phyloP scores from a whole-genome alignment of 2,113 vertebrate species.

The Ranitomeya variabilis region DNA sequence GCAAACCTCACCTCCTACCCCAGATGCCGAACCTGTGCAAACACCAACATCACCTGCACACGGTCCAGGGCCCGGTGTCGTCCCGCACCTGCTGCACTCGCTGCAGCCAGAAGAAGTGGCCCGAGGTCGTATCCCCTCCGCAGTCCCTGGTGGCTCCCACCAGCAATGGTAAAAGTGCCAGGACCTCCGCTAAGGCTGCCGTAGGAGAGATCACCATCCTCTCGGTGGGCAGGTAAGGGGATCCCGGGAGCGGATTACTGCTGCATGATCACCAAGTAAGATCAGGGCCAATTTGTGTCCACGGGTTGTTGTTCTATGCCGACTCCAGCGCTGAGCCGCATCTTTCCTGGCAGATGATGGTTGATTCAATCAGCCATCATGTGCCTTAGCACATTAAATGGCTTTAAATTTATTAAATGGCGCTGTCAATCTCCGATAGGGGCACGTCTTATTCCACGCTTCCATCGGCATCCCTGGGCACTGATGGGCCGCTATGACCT shows the following conservation, averaged over 20 bases:
- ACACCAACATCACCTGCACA: constrained; percentile 91
- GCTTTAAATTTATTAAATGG: no score
- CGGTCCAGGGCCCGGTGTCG: constrained; percentile 81
- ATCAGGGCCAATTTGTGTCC: no score
- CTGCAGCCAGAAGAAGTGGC: constrained; percentile 93
- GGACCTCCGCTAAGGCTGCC: constrained; percentile 66
- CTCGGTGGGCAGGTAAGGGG: constrained; percentile 85
- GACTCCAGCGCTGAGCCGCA: no score
- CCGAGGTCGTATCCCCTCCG: constrained; percentile 72
- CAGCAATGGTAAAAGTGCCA: constrained; percentile 62
- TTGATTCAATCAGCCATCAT: no score
- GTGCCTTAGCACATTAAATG: no score
- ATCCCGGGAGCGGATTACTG: background rate
- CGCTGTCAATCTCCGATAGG: no score
- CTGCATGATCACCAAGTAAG: no score
- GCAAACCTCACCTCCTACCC: constrained; percentile 62
- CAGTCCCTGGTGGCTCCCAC: constrained; percentile 56
- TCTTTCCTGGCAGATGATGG: no score
- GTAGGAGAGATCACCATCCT: constrained; percentile 81
- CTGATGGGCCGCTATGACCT: no score
- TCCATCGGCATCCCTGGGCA: no score
- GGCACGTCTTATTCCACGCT: no score
- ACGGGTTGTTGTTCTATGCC: no score
- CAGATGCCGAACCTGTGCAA: constrained; percentile 78
- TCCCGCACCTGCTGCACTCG: constrained; percentile 81